Evolutionary conservation across 2,113 vertebrate species (phyloP).

Genomic region (Psittacus erithacus): DNA sequence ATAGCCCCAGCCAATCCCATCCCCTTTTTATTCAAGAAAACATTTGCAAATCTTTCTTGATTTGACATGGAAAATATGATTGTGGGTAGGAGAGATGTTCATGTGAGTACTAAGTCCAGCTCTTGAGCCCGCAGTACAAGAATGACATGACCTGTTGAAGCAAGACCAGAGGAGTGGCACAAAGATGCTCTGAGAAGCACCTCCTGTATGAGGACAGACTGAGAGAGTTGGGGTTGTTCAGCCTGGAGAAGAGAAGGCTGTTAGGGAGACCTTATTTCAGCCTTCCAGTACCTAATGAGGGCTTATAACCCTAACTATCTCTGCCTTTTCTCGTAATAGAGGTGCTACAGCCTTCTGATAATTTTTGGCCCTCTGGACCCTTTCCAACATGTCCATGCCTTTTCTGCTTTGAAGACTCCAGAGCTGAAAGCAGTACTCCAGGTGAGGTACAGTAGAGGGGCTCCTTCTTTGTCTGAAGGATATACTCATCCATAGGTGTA

Average conservation of each 20-base stretch:
- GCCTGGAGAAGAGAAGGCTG: neutral
- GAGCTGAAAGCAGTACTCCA: neutral
- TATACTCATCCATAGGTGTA: neutral
- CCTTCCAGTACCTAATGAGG: neutral
- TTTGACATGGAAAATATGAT: neutral
- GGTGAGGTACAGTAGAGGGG: neutral
- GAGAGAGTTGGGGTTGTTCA: neutral
- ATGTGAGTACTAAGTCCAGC: neutral
- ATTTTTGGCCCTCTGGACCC: neutral
- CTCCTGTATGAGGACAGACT: neutral
- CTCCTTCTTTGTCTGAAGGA: neutral
- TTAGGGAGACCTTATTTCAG: neutral
- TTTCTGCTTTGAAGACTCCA: neutral
- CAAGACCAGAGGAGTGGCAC: neutral
- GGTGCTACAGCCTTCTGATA: rapidly evolving
- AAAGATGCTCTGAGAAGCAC: neutral
- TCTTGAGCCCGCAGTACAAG: neutral
- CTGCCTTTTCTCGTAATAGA: neutral
- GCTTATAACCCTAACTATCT: neutral
- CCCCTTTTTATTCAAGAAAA: neutral
- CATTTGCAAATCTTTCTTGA: neutral
- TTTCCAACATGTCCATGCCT: neutral
- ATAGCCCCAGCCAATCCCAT: neutral
- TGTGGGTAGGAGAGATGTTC: neutral
- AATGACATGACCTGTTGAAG: neutral